A percentile compares a stretch with the other conserved stretches of the same genome.
These are phyloP conservation scores for Uloborus diversus DNA, from an alignment of 1,140 invertebrate genomes.

Conservation along the genomic window DNA sequence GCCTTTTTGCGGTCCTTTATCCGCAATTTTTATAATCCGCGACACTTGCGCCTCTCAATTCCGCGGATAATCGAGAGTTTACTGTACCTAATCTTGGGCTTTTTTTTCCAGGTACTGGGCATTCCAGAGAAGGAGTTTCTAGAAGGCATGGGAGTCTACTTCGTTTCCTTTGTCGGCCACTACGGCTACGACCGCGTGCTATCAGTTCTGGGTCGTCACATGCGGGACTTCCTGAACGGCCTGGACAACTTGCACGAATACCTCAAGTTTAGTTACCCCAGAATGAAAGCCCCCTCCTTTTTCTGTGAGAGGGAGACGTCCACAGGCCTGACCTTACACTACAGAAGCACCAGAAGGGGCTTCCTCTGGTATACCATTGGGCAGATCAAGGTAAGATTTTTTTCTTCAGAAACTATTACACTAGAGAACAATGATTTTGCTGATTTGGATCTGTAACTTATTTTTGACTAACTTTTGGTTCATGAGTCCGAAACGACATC, in stretches of 20 bases:
- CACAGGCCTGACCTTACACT: constrained; percentile 87
- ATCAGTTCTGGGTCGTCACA: constrained; percentile 86
- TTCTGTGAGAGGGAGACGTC: constrained; percentile 95
- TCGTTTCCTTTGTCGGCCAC: constrained; percentile 71
- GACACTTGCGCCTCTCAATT: too few relatives aligned
- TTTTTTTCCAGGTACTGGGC: constrained; percentile 76
- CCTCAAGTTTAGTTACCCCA: constrained; percentile 93
- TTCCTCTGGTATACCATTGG: constrained; percentile 98
- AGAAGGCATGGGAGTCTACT: constrained; percentile 80
- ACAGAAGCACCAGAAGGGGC: constrained; percentile 88
- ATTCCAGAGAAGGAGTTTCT: constrained; percentile 86
- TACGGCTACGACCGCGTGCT: constrained; percentile 93
- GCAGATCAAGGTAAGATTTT: constrained; percentile 75
- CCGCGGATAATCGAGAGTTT: too few relatives aligned
- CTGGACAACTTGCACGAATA: constrained; percentile 98
- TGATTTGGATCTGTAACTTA: too few relatives aligned
- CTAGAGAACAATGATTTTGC: not conserved
- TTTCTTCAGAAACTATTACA: constrained; percentile 7
- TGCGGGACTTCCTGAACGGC: constrained; percentile 95
- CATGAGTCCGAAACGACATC: too few relatives aligned
- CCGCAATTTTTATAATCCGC: too few relatives aligned
- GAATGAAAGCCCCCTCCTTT: constrained; percentile 92
- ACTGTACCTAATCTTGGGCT: not conserved
- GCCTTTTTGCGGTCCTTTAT: too few relatives aligned
- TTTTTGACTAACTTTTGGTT: too few relatives aligned